Evolutionary conservation across 2,797 vertebrate genomes (phyloP).

Genomic region (Enteromius radiatus): DNA sequence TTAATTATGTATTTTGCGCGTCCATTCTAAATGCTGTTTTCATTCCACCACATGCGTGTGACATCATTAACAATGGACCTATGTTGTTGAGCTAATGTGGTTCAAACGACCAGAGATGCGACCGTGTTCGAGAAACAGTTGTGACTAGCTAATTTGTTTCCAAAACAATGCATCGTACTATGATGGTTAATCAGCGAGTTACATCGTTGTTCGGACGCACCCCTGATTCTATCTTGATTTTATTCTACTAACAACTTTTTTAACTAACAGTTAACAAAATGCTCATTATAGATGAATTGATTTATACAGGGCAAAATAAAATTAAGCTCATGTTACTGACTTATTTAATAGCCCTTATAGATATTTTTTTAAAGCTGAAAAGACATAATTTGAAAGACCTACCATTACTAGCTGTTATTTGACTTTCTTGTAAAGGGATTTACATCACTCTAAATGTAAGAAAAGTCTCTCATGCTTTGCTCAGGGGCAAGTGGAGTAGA

Average conservation of each 20-base stretch:
- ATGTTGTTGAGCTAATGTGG: no score
- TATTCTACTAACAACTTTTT: not conserved
- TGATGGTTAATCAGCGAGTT: no score
- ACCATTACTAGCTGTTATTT: not conserved
- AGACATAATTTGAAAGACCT: not conserved
- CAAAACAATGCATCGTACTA: no score
- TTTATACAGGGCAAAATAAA: not conserved
- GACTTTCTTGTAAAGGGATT: not conserved
- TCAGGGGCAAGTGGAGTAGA: conserved; percentile 6
- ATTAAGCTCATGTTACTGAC: not conserved
- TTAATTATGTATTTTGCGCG: no score
- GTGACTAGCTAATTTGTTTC: no score
- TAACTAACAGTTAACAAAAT: not conserved
- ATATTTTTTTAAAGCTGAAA: not conserved
- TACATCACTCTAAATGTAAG: not conserved
- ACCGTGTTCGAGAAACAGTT: no score
- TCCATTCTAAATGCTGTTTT: no score
- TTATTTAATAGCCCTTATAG: not conserved
- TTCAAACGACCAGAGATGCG: no score
- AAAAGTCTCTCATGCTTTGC: conserved; percentile 2
- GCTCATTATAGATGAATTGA: not conserved
- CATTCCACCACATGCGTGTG: no score
- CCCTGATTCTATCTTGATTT: not conserved
- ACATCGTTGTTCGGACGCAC: no score
- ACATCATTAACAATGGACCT: no score